Percentiles rank a stretch among this genome's conserved stretches.
Conservation (phyloP, 2,888 invertebrate species). For the Eustalomyia histrio region DNA sequence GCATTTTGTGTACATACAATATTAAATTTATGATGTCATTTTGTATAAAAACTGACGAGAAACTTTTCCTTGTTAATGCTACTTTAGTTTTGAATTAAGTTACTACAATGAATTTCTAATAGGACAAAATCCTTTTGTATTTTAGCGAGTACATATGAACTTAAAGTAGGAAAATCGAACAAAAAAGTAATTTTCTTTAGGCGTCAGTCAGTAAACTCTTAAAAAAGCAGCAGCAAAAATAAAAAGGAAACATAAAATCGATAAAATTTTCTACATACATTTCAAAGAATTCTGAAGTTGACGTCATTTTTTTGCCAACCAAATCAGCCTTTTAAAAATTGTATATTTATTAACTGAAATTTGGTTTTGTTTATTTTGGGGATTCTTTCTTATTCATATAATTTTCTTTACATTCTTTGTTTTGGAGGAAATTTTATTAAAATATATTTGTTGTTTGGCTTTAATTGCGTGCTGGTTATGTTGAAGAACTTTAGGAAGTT, state of each 20-base stretch:
- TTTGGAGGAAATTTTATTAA: background rate
- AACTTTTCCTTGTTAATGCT: background rate
- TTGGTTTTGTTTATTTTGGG: conserved; percentile 1
- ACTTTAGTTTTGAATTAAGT: no score
- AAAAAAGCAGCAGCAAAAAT: background rate
- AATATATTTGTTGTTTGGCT: background rate
- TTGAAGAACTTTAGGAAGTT: background rate
- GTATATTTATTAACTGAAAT: conserved; percentile 9
- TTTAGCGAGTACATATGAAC: conserved; percentile 19
- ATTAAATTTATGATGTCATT: conserved; percentile 45
- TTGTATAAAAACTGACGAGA: conserved; percentile 1
- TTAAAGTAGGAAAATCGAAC: background rate
- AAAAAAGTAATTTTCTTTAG: background rate
- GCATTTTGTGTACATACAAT: no score
- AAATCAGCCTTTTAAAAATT: background rate
- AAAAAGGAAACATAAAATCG: conserved; percentile 33
- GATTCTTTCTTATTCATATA: background rate
- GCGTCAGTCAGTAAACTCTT: background rate
- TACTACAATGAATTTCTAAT: no score
- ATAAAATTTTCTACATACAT: conserved; percentile 38
- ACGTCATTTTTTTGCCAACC: conserved; percentile 39
- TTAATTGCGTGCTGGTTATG: background rate
- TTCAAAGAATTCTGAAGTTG: conserved; percentile 39
- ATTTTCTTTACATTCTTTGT: background rate
- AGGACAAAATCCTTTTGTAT: background rate